These are phyloP conservation scores for Cosmia pyralina DNA, from an alignment of 2,888 invertebrate species.

Conservation along the genomic window DNA sequence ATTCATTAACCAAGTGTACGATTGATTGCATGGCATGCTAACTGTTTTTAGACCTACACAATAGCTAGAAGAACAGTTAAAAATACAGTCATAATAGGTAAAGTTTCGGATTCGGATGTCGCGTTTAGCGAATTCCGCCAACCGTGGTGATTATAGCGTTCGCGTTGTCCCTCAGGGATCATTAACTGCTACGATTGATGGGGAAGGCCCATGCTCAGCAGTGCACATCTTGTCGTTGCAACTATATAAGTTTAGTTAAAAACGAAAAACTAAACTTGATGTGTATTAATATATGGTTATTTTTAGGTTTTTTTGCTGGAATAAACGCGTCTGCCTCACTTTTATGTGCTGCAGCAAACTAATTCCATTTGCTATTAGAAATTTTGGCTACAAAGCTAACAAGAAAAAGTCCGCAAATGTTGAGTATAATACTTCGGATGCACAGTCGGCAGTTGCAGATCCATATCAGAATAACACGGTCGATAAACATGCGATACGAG, in stretches of 20 bases:
- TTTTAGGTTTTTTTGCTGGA: not conserved
- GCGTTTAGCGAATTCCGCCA: conserved; percentile 44
- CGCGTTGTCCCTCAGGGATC: conserved; percentile 36
- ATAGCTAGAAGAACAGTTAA: conserved; percentile 18
- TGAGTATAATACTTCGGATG: conserved; percentile 21
- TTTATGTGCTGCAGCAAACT: not conserved
- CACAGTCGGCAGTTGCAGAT: conserved; percentile 48
- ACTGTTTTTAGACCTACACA: not conserved
- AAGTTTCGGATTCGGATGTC: conserved; percentile 42
- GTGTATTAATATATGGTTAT: too few species aligned
- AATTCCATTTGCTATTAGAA: not conserved
- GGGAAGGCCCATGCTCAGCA: conserved; percentile 33
- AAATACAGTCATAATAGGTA: not conserved
- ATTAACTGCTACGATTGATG: conserved; percentile 49
- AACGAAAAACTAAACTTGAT: not conserved
- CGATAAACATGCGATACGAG: conserved; percentile 58
- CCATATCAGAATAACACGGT: conserved; percentile 61
- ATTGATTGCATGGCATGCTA: not conserved
- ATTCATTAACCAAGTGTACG: not conserved
- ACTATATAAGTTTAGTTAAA: conserved; percentile 1
- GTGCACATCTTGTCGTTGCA: conserved; percentile 39
- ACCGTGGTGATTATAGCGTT: conserved; percentile 47
- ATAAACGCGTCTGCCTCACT: not conserved
- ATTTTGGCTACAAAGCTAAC: conserved; percentile 4
- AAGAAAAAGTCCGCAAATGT: conserved; percentile 28